Evolutionary conservation across 1,140 invertebrate species (phyloP).

Genomic region (Penaeus chinensis): DNA sequence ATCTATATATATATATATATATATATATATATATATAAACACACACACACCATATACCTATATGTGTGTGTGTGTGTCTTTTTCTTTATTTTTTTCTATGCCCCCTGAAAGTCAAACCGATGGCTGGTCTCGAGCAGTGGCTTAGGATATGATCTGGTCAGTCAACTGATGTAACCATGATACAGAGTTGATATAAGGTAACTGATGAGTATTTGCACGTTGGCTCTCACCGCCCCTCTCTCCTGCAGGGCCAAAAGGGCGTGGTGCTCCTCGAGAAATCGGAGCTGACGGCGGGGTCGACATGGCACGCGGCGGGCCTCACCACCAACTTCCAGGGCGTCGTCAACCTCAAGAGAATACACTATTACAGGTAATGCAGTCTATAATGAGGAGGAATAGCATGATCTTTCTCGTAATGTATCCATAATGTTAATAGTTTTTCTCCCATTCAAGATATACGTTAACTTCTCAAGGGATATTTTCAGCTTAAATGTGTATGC

Average conservation of each 20-base stretch:
- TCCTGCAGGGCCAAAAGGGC: conserved; percentile 64
- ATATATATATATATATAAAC: too few relatives aligned
- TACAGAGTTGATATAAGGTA: background rate
- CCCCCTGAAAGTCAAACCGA: too few relatives aligned
- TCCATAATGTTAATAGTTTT: background rate
- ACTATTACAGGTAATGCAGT: conserved; percentile 66
- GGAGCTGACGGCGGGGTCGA: conserved; percentile 69
- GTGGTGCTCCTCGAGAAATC: conserved; percentile 69
- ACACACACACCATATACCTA: too few relatives aligned
- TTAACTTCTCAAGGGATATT: conserved; percentile 43
- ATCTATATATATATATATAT: too few relatives aligned
- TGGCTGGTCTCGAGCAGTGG: too few relatives aligned
- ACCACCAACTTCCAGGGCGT: conserved; percentile 67
- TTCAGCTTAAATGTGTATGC: conserved; percentile 67
- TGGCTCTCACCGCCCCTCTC: background rate
- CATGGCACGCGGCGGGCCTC: conserved; percentile 69
- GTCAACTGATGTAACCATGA: background rate
- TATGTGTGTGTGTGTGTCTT: too few relatives aligned
- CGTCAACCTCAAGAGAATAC: conserved; percentile 68
- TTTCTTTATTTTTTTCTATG: too few relatives aligned
- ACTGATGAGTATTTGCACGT: background rate
- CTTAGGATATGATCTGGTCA: too few relatives aligned
- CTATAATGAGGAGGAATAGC: background rate
- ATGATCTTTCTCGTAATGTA: too few relatives aligned
- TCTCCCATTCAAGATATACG: background rate